Evolutionary conservation across 2,888 invertebrate species (phyloP).

Genomic region (Eledona agricola): DNA sequence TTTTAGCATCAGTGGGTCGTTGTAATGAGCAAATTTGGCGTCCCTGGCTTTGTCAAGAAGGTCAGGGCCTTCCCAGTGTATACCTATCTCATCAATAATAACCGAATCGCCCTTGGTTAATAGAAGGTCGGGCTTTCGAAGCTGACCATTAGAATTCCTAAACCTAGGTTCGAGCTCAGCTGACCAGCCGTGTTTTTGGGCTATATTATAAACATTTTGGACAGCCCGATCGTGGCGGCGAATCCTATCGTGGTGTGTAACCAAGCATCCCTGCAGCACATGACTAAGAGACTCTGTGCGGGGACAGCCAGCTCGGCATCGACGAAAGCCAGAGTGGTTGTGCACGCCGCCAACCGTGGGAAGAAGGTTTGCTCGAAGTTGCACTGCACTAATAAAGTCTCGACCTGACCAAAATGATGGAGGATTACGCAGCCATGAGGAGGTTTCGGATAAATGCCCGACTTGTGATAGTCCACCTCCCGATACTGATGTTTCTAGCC

Average conservation of each 20-base stretch:
- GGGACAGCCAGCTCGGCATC: conserved; percentile 43
- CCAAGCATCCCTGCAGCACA: conserved; percentile 43
- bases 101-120: no score
- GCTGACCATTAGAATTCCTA: no score
- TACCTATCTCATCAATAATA: no score
- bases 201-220: neutral
- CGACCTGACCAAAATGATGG: conserved; percentile 43
- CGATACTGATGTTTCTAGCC: neutral
- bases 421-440: neutral
- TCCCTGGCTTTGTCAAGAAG: conserved; percentile 26
- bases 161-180: no score
- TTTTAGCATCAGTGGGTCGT: conserved; percentile 31
- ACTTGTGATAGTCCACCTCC: neutral
- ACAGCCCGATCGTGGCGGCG: conserved; percentile 36
- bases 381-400: conserved; percentile 44
- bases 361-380: conserved; percentile 41
- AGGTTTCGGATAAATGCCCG: no score
- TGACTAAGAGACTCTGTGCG: conserved; percentile 41
- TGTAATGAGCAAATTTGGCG: conserved; percentile 10
- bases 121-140: no score
- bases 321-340: conserved; percentile 33
- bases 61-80: no score
- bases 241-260: conserved; percentile 36
- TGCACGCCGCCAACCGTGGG: conserved; percentile 41
- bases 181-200: neutral